Evolutionary conservation across 2,797 vertebrate genomes (phyloP), one percentile per base, ranked within the genome.

Genomic region (Dicrostonyx torquatus): DNA sequence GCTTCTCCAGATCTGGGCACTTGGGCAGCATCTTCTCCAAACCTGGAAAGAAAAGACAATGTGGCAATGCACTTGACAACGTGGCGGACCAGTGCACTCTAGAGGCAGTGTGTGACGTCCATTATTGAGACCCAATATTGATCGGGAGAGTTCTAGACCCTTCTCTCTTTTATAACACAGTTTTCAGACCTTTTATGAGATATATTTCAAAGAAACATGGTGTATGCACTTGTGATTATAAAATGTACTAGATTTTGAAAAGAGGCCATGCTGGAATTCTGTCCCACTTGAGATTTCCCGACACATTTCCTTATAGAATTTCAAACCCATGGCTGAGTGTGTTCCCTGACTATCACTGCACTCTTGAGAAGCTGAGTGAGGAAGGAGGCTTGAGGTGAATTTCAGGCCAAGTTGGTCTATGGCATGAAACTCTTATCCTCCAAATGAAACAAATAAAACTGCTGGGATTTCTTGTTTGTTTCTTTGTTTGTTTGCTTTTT

Each of bases 231-330:
- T 93, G 78, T 72, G 15, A 70, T 73, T 82, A 55, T 87, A n/a
- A 93, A 76, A 88, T 31, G 64, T 12, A 29, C 29, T 73, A 4
- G 29, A 60, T 66, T 94, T 86, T 92, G 60, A 76, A 90, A 95
- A 89, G 53, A 58, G 6, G n/a, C 31, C 43, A 75, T 17, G 15
- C 40, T 92, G 76, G 48, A 82, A 62, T 89, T 92, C 29, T 84
- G 34, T 15, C 62, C 34, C 14, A 55, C 15, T 53, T 68, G 76
- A 62, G 62, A 95, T 77, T 89, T 50, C 37, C 22, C 29, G 60
- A 3, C 13, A 15, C 5, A 34, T 58, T 73, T 84, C 76, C 17
- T n/a, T 87, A 70, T 5, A 68, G 50, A 48, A 90, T 83, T 72
- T 86, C 83, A 93, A 83, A 86, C 53, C 92, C 22, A 1, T 4